These are phyloP conservation scores for Muraenolepis orangiensis DNA, from an alignment of 2,797 vertebrate genomes.

Conservation along the genomic window DNA sequence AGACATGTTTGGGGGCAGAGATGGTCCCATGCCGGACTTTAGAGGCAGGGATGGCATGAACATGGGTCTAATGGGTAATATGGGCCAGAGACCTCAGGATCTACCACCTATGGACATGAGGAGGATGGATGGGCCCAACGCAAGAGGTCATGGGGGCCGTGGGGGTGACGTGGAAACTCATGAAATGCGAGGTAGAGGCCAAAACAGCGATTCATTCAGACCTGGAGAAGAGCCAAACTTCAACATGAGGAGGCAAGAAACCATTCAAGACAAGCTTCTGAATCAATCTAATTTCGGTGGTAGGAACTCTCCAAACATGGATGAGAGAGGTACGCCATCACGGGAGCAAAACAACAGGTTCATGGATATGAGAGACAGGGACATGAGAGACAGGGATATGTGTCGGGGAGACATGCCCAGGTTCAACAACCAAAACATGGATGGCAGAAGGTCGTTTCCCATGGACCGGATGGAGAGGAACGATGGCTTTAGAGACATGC, in stretches of 20 bases:
- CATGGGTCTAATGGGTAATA: slow-evolving; percentile 68
- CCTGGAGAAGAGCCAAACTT: slow-evolving; percentile 67
- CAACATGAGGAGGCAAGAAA: slow-evolving; percentile 74
- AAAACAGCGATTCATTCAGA: slow-evolving; percentile 72
- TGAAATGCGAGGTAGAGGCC: slow-evolving; percentile 83
- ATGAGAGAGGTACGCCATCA: slow-evolving; percentile 79
- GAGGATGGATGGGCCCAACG: slow-evolving; percentile 82
- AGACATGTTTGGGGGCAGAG: slow-evolving; percentile 91
- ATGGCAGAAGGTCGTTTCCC: slow-evolving; percentile 71
- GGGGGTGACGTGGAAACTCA: slow-evolving; percentile 79
- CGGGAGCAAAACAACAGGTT: slow-evolving; percentile 77
- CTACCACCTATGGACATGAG: slow-evolving; percentile 85
- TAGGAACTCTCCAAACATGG: slow-evolving; percentile 77
- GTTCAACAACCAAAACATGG: slow-evolving; percentile 68
- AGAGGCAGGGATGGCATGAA: slow-evolving; percentile 91
- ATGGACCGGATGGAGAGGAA: slow-evolving; percentile 65
- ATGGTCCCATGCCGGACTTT: slow-evolving; percentile 87
- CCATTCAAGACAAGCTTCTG: slow-evolving; percentile 68
- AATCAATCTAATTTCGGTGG: slow-evolving; percentile 80
- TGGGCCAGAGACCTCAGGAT: slow-evolving; percentile 76
- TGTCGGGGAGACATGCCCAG: slow-evolving; percentile 75
- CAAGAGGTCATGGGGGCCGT: slow-evolving; percentile 69
- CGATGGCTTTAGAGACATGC: slow-evolving; percentile 77
- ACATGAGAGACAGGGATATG: slow-evolving; percentile 78
- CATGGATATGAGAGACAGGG: slow-evolving; percentile 84